Evolutionary conservation across 2,888 invertebrate species (phyloP).

Genomic region (Gasteruption jaculator): DNA sequence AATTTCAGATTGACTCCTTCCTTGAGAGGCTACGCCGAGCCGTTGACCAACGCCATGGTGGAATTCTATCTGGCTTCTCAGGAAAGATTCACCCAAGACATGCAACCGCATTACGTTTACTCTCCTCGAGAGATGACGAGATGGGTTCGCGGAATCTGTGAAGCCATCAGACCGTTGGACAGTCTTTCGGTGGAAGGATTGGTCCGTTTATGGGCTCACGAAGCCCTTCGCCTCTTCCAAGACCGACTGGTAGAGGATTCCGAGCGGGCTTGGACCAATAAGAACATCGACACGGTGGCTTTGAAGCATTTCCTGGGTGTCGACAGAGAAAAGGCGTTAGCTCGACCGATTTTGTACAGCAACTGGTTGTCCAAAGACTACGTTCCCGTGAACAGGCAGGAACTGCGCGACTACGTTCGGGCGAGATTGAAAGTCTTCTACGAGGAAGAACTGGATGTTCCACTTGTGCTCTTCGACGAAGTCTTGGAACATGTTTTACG

Average conservation of each 20-base stretch:
- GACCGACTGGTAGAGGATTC: conserved; percentile 90
- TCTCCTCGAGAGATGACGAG: conserved; percentile 98
- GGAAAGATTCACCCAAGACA: conserved; percentile 97
- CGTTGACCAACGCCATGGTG: conserved; percentile 98
- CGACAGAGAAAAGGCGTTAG: conserved; percentile 78
- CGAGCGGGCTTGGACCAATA: conserved; percentile 97
- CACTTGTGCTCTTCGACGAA: conserved; percentile 96
- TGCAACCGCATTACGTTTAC: conserved; percentile 99
- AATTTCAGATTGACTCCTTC: conserved; percentile 74
- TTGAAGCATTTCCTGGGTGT: conserved; percentile 92
- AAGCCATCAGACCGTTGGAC: conserved; percentile 95
- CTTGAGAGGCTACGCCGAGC: conserved; percentile 89
- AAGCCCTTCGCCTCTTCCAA: conserved; percentile 96
- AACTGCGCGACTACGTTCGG: conserved; percentile 92
- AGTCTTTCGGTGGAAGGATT: conserved; percentile 88
- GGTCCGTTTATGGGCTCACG: conserved; percentile 98
- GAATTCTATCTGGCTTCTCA: conserved; percentile 96
- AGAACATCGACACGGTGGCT: conserved; percentile 90
- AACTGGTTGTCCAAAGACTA: conserved; percentile 99
- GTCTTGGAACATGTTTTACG: conserved; percentile 98
- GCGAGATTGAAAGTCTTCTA: conserved; percentile 97
- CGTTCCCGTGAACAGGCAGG: conserved; percentile 91
- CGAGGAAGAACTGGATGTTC: conserved; percentile 98
- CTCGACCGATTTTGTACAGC: conserved; percentile 93
- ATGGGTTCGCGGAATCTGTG: conserved; percentile 99